Conservation (phyloP, 2,797 vertebrate genomes). For the Pachyuromys duprasi region DNA sequence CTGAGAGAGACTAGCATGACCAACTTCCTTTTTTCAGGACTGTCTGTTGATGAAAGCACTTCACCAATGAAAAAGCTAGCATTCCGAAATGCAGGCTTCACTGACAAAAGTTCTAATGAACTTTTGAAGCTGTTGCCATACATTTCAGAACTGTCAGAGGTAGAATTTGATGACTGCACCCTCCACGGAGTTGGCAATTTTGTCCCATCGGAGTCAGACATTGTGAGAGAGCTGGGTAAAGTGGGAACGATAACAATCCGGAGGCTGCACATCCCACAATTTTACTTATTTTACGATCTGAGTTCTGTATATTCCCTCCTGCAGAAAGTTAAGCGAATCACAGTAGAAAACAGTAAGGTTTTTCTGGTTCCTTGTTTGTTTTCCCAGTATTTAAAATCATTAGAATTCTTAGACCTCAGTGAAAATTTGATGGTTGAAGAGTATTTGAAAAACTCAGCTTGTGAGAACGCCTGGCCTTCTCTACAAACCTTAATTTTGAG, state of each 20-base stretch:
- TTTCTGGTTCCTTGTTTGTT: slow-evolving; percentile 87
- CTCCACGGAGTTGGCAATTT: slow-evolving; percentile 82
- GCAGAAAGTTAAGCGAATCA: slow-evolving; percentile 80
- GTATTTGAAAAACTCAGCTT: slow-evolving; percentile 84
- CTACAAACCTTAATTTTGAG: slow-evolving; percentile 89
- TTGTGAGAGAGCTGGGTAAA: slow-evolving; percentile 22
- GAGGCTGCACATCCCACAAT: slow-evolving; percentile 80
- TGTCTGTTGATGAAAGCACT: background rate
- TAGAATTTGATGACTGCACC: slow-evolving; percentile 81
- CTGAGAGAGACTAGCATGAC: slow-evolving; percentile 76
- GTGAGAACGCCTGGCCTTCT: slow-evolving; percentile 79
- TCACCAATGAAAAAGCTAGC: slow-evolving; percentile 70
- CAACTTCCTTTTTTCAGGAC: background rate
- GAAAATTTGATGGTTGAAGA: slow-evolving; percentile 87
- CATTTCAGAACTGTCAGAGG: slow-evolving; percentile 61
- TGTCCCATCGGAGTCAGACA: fast-evolving
- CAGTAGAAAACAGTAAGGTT: slow-evolving; percentile 85
- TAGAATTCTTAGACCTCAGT: slow-evolving; percentile 89
- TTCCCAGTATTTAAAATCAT: slow-evolving; percentile 79
- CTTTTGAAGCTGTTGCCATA: slow-evolving; percentile 50
- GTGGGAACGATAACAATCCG: slow-evolving; percentile 76
- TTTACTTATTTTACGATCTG: slow-evolving; percentile 86
- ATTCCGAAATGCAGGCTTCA: slow-evolving; percentile 79
- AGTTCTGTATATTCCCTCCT: slow-evolving; percentile 47
- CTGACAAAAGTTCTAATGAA: background rate